Percentiles rank a stretch among this genome's conserved stretches.
phyloP scores from a whole-genome alignment of 2,113 vertebrate genomes.

The Vidua chalybeata region DNA sequence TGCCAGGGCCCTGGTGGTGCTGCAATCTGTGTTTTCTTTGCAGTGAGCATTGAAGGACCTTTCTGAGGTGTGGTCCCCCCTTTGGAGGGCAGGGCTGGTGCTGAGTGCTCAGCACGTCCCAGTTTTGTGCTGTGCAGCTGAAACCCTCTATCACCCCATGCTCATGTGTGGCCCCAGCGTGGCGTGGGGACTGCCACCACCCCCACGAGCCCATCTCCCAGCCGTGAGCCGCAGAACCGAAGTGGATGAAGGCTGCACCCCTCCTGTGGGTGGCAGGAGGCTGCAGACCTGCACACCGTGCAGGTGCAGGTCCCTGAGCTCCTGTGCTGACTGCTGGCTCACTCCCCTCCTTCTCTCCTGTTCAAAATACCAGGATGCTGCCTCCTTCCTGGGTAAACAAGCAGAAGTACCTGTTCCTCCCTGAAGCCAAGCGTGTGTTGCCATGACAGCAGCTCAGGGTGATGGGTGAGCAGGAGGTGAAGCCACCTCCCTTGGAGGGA shows the following conservation, averaged over 20 bases:
- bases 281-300: background rate
- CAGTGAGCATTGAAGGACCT: background rate
- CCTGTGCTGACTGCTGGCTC: fast-evolving
- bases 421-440: background rate
- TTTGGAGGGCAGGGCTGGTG: background rate
- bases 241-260: too few relatives aligned
- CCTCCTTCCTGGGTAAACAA: background rate
- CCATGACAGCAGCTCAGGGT: constrained; percentile 10
- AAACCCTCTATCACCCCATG: background rate
- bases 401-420: background rate
- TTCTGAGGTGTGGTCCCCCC: background rate
- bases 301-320: background rate
- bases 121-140: background rate
- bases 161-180: background rate
- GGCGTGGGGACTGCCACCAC: background rate
- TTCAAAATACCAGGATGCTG: background rate
- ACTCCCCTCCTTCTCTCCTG: background rate
- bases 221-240: background rate
- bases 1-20: background rate
- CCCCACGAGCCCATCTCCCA: fast-evolving
- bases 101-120: background rate
- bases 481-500: background rate
- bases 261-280: background rate
- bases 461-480: background rate
- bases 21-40: background rate